Evolutionary conservation across 2,888 invertebrate species (phyloP).

Genomic region (Chrysopilus asiliformis): DNA sequence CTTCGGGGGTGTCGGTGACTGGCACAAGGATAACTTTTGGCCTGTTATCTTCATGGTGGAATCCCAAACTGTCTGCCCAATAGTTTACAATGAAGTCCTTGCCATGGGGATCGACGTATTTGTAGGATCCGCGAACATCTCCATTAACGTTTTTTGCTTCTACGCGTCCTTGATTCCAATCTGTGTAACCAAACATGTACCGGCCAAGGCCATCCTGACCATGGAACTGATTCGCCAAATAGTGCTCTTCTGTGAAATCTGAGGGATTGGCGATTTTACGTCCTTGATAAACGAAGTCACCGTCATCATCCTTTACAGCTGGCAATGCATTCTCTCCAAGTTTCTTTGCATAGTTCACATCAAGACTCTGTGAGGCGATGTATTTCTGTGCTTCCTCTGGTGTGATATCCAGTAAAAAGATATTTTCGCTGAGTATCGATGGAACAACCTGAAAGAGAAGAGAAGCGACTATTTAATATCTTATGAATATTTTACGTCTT

Average conservation of each 20-base stretch:
- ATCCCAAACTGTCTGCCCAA: slow-evolving; percentile 62
- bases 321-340: slow-evolving; percentile 41
- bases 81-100: slow-evolving; percentile 40
- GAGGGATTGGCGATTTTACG: slow-evolving; percentile 49
- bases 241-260: slow-evolving; percentile 55
- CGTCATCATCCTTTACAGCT: slow-evolving; percentile 28
- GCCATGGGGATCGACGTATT: slow-evolving; percentile 45
- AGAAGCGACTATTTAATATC: too few relatives aligned
- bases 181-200: slow-evolving; percentile 57
- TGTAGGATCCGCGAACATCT: slow-evolving; percentile 56
- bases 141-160: slow-evolving; percentile 55
- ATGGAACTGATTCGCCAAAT: slow-evolving; percentile 56
- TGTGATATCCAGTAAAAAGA: slow-evolving; percentile 39
- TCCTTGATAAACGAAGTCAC: slow-evolving; percentile 37
- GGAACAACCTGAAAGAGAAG: slow-evolving; percentile 18
- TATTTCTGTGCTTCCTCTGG: slow-evolving; percentile 40
- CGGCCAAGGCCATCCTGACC: slow-evolving; percentile 59
- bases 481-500: too few relatives aligned
- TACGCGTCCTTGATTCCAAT: slow-evolving; percentile 59
- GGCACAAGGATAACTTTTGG: slow-evolving; percentile 48
- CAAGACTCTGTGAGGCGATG: slow-evolving; percentile 33
- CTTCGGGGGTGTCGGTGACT: slow-evolving; percentile 54
- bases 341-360: slow-evolving; percentile 41
- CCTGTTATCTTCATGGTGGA: slow-evolving; percentile 63
- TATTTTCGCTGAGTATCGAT: slow-evolving; percentile 33